Percentiles rank a stretch among this genome's conserved stretches.
phyloP scores from a whole-genome alignment of 2,113 vertebrate genomes.

The Eonycteris spelaea region DNA sequence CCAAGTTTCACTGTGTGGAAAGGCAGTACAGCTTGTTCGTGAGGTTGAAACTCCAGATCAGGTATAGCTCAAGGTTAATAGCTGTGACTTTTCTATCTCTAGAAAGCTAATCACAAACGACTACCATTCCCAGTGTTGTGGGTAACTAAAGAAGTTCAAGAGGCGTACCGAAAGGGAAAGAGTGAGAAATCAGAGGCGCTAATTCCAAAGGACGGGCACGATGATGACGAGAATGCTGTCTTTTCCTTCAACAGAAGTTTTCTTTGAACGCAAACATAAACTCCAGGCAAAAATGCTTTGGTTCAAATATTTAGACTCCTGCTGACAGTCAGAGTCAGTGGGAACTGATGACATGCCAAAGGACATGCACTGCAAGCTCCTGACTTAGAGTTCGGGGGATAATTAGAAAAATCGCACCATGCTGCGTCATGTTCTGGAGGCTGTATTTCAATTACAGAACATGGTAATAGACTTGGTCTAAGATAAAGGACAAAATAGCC shows the following conservation, averaged over 20 bases:
- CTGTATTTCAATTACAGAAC: background rate
- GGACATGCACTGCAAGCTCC: background rate
- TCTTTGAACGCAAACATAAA: background rate
- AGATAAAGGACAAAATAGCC: background rate
- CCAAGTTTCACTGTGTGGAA: background rate
- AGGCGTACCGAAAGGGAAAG: background rate
- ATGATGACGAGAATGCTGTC: background rate
- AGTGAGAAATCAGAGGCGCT: background rate
- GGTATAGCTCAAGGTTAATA: background rate
- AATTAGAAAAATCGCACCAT: background rate
- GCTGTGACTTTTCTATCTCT: background rate
- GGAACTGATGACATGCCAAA: background rate
- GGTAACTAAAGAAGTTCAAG: background rate
- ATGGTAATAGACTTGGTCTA: background rate
- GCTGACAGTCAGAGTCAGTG: background rate
- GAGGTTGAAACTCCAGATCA: background rate
- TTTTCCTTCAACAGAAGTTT: background rate
- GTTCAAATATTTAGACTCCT: background rate
- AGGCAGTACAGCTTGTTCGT: background rate
- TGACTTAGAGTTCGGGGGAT: background rate
- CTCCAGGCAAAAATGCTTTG: background rate
- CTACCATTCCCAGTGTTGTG: background rate
- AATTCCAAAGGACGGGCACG: background rate
- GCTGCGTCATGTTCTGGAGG: background rate
- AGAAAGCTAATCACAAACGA: background rate